Evolutionary conservation across 2,888 invertebrate genomes (phyloP), one percentile per base, ranked within the genome.

Genomic region (Strigamia transsilvanica): DNA sequence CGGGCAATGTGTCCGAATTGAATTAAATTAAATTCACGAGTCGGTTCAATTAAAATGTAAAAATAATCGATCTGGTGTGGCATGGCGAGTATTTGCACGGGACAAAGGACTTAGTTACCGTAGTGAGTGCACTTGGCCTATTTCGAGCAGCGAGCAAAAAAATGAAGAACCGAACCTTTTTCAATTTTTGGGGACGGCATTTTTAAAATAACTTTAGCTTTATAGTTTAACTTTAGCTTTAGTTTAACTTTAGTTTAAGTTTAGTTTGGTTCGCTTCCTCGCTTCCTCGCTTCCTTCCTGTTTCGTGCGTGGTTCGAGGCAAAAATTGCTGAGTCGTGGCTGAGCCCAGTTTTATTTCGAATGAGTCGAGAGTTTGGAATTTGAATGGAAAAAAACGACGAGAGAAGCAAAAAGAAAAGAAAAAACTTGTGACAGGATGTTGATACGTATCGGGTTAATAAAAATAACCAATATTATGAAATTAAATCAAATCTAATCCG

Each of bases 271-370:
- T 27, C 27, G 1, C 27, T 27, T 27, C 3, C 27, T 27, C 3
- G 1, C 27, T 27, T 27, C 3, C 27, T 27, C 3, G 1, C 27
- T 27, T 73, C 73, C 32, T 73, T 73, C 73, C 32, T 73, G 32
- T 73, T 73, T 27, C 32, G 61, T 73, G 27, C 23, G 73, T 73
- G 73, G 73, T 73, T 73, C 32, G 73, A n/a, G 73, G 73, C 27
- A 13, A 73, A 51, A 73, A 73, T 73, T 73, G n/a, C 56, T 9
- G 56, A 46, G 46, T 46, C 46, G 46, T n/a, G 56, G 56, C 56
- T 56, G 56, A n/a, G 56, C 56, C 56, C 56, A 56, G 56, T 56
- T 32, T 51, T 12, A 32, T 73, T 73, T 73, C 73, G 13, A 56
- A 56, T 56, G 56, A 18, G 56, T 56, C 56, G 56, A 56, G 56